Evolutionary conservation across 2,888 invertebrate species (phyloP).

Genomic region (Gastracanthus pulcherrimus): DNA sequence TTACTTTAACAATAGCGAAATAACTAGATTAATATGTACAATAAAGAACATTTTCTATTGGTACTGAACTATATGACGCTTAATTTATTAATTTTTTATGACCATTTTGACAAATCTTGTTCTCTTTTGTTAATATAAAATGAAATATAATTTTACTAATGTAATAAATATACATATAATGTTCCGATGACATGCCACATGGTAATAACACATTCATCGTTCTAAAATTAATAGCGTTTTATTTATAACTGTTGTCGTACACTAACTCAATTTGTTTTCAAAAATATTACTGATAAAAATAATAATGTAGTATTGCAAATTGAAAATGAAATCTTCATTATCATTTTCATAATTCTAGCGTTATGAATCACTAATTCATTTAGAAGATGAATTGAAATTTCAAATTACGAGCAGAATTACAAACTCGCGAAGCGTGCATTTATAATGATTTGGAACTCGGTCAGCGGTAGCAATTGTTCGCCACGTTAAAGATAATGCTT

Average conservation of each 20-base stretch:
- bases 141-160: not conserved
- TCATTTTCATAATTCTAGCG: not conserved
- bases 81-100: not conserved
- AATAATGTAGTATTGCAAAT: too few relatives aligned
- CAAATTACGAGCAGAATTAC: not conserved
- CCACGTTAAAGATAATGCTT: not conserved
- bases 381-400: not conserved
- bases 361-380: not conserved
- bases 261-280: too few relatives aligned
- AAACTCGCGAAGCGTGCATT: not conserved
- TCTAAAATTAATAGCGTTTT: too few relatives aligned
- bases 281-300: too few relatives aligned
- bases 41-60: not conserved
- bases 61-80: not conserved
- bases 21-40: constrained; percentile 6
- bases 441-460: not conserved
- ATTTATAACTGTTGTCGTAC: too few relatives aligned
- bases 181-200: too few relatives aligned
- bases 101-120: not conserved
- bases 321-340: not conserved
- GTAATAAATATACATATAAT: too few relatives aligned
- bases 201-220: too few relatives aligned
- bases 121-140: not conserved
- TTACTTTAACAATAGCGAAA: not conserved
- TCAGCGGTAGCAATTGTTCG: not conserved